phyloP scores from a whole-genome alignment of 2,797 vertebrate genomes.

The Anguilla megastoma region DNA sequence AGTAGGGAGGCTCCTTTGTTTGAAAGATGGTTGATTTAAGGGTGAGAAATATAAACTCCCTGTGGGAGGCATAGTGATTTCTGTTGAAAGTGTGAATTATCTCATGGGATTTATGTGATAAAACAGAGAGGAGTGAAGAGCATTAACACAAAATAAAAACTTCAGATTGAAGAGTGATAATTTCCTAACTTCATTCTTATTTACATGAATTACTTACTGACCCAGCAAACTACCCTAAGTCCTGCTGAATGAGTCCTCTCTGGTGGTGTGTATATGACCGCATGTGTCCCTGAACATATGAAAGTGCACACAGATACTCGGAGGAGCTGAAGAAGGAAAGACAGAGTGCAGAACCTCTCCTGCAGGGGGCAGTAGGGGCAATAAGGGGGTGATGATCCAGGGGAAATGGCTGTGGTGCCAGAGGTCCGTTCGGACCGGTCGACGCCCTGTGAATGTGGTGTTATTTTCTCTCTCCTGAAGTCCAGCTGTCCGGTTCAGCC shows the following conservation, averaged over 20 bases:
- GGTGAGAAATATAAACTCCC: not conserved
- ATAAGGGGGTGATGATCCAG: not conserved
- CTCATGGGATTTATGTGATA: not conserved
- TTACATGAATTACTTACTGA: not conserved
- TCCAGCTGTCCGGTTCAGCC: not conserved
- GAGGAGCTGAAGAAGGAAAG: not conserved
- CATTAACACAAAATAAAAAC: constrained; percentile 1
- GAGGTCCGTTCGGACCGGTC: not conserved
- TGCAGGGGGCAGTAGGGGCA: not conserved
- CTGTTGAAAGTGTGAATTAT: not conserved
- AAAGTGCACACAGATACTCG: not conserved
- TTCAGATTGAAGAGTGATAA: constrained; percentile 2
- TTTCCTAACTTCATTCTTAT: not conserved
- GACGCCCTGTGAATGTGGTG: not conserved
- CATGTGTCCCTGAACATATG: not conserved
- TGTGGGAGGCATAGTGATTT: not conserved
- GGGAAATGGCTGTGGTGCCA: not conserved
- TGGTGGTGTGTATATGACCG: not conserved
- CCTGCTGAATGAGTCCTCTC: not conserved
- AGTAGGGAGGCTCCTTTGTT: not conserved
- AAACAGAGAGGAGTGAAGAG: not conserved
- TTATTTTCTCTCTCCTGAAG: not conserved
- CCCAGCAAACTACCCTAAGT: not conserved
- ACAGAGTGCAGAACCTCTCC: not conserved
- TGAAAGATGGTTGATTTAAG: not conserved